Base-by-base conservation (phyloP, 2,888 invertebrate genomes). In the Lamellibrachia columna region DNA sequence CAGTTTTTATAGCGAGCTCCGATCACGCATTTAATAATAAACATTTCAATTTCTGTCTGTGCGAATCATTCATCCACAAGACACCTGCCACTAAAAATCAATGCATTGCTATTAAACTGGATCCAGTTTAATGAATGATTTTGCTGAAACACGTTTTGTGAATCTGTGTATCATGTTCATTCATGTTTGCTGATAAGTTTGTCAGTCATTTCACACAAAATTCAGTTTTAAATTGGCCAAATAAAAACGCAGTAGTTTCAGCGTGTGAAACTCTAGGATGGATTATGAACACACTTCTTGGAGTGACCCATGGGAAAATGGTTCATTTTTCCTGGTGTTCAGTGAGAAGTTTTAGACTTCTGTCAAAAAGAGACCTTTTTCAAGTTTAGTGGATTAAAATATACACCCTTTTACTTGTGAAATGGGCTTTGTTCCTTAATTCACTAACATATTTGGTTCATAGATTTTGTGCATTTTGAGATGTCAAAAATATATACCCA, bases 11-110 rank as follows among this genome's bases (percentile, higher is more conserved):
- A 75, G n/a, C n/a, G 75, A 75, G 75, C 75, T 75, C 75, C 22
- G 75, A 22, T 75, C 75, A 75, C n/a, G 22, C 75, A 75, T 75
- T 75, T 75, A 75, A 75, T 75, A 75, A 75, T n/a, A 75, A n/a
- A 75, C 75, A 75, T 75, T 75, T 75, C 75, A 75, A 75, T 75
- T 75, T 40, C 40, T 75, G 75, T 75, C 75, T 3, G 15, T 75
- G 11, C n/a, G 15, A 75, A 75, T 75, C 75, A 75, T 75, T 15
- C 6, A 75, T 75, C 22, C 22, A 22, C 22, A 22, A 75, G 75
- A 75, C 75, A 75, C 75, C 11, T 15, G 75, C 15, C 75, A 75
- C 75, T 75, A 75, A 75, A 75, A 75, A 75, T 75, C 75, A 75
- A 75, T 75, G 75, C 75, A 75, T 75, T 6, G 75, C n/a, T 75